Percentiles rank a stretch among this genome's conserved stretches.
Evolutionary conservation across 53 echinoderm and acorn worm species (phyloP).

Genomic region (Temnopleurus reevesii): DNA sequence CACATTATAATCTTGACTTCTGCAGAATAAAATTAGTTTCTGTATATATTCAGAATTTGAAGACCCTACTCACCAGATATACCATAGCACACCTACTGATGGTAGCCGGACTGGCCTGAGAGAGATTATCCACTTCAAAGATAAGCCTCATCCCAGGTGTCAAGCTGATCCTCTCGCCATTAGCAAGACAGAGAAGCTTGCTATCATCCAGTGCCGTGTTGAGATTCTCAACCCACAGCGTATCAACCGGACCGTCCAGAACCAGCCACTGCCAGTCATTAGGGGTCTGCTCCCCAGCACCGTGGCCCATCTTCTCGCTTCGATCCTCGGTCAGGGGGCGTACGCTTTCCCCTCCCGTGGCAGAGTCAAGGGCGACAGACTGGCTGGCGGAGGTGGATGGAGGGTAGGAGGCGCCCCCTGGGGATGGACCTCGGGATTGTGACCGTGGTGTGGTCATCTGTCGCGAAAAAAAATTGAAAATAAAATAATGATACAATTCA

Average conservation of each 20-base stretch:
- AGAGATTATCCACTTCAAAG: conserved; percentile 97
- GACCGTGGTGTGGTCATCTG: conserved; percentile 56
- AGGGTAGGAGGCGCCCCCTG: conserved; percentile 20
- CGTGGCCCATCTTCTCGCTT: conserved; percentile 33
- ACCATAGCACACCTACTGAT: conserved; percentile 99
- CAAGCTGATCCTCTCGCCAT: conserved; percentile 92
- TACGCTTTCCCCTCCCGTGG: neutral
- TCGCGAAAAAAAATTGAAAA: no score
- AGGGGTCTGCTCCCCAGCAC: conserved; percentile 76
- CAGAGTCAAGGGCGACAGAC: neutral
- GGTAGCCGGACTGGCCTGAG: conserved; percentile 98
- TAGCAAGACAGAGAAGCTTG: conserved; percentile 94
- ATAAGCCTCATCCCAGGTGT: conserved; percentile 90
- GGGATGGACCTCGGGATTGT: conserved; percentile 58
- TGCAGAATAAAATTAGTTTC: no score
- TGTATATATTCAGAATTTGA: no score
- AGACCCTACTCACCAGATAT: conserved; percentile 77
- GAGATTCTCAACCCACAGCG: conserved; percentile 98
- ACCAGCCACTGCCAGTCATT: conserved; percentile 97
- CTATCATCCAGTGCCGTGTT: conserved; percentile 97
- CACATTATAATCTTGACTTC: no score
- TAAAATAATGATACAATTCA: no score
- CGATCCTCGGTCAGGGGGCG: conserved; percentile 29
- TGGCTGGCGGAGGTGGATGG: conserved; percentile 38
- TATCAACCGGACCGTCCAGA: conserved; percentile 96